These are phyloP conservation scores for Phorcus lineatus DNA, from an alignment of 2,888 invertebrate species.

Conservation along the genomic window DNA sequence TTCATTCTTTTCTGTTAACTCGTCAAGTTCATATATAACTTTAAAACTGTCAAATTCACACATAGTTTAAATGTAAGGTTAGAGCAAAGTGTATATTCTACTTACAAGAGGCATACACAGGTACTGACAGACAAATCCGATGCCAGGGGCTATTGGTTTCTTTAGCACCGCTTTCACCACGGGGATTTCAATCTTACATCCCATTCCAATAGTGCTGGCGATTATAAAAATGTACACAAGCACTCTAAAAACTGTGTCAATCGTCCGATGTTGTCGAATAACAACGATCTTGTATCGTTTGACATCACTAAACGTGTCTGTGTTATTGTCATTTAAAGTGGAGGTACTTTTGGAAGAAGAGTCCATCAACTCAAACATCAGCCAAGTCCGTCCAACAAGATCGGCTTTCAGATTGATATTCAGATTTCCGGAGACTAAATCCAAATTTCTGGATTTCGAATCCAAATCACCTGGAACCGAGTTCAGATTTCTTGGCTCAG, in stretches of 20 bases:
- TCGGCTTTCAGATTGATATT: constrained; percentile 27
- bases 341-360: not conserved
- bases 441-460: not conserved
- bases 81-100: constrained; percentile 9
- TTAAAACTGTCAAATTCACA: too few relatives aligned
- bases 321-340: not conserved
- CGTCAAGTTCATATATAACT: too few relatives aligned
- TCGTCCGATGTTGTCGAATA: constrained; percentile 42
- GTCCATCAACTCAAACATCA: not conserved
- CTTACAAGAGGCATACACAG: constrained; percentile 78
- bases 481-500: too few relatives aligned
- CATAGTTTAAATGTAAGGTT: too few relatives aligned
- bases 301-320: not conserved
- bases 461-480: too few relatives aligned
- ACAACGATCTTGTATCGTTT: constrained; percentile 44
- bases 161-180: constrained; percentile 74
- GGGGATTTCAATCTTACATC: constrained; percentile 75
- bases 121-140: constrained; percentile 78
- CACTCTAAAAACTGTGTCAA: constrained; percentile 69
- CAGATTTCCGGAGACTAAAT: constrained; percentile 13
- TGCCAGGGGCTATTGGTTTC: constrained; percentile 77
- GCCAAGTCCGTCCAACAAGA: constrained; percentile 33
- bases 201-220: constrained; percentile 76
- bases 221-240: constrained; percentile 70
- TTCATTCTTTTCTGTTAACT: too few relatives aligned